Evolutionary conservation across 2,888 invertebrate species (phyloP).

Genomic region (Synanthedon andrenaeformis): DNA sequence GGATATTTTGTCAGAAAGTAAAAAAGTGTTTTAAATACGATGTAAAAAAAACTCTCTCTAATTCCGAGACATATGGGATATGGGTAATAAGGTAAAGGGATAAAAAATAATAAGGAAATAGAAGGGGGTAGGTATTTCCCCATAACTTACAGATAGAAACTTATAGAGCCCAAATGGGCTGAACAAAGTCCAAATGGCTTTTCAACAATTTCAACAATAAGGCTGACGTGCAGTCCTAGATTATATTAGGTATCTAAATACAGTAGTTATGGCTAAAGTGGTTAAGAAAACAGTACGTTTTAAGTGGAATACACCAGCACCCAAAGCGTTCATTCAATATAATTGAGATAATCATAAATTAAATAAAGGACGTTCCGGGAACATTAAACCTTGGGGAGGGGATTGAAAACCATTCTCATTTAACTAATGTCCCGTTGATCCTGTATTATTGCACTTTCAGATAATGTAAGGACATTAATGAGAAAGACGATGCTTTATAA

Average conservation of each 20-base stretch:
- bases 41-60: too few species aligned
- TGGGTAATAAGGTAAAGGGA: too few species aligned
- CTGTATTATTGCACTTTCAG: background rate
- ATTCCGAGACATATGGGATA: too few species aligned
- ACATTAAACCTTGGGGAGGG: conserved; percentile 17
- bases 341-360: conserved; percentile 55
- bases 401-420: conserved; percentile 34
- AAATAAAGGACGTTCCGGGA: conserved; percentile 26
- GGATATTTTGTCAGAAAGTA: too few species aligned
- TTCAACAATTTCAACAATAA: too few species aligned
- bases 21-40: too few species aligned
- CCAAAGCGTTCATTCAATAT: conserved; percentile 18
- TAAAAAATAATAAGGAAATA: too few species aligned
- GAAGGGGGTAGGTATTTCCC: too few species aligned
- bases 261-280: too few species aligned
- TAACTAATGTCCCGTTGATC: conserved; percentile 23
- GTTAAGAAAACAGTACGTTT: background rate
- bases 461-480: background rate
- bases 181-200: too few species aligned
- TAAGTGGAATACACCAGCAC: conserved; percentile 7
- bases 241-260: background rate
- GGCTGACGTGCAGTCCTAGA: background rate
- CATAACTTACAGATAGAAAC: too few species aligned
- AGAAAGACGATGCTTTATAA: background rate
- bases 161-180: too few species aligned